Evolutionary conservation across 1,140 invertebrate genomes (phyloP).

Genomic region (Anoplophora glabripennis): DNA sequence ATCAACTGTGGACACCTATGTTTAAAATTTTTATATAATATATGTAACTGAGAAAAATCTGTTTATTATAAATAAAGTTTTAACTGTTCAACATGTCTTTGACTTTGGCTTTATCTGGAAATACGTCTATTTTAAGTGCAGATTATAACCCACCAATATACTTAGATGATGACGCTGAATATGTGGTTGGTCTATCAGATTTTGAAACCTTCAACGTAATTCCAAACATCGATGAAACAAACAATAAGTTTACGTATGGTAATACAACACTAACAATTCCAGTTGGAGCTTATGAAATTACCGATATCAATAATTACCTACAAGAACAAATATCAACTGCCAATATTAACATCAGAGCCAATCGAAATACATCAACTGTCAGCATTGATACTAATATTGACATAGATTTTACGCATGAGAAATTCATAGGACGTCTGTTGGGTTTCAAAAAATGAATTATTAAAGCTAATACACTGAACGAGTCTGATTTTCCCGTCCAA

Average conservation of each 20-base stretch:
- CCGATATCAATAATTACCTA: not conserved
- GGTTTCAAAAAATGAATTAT: not conserved
- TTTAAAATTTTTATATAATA: constrained; percentile 34
- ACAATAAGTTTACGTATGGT: constrained; percentile 3
- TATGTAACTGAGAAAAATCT: not conserved
- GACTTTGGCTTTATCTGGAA: not conserved
- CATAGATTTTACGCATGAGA: not conserved
- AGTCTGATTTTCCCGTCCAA: not conserved
- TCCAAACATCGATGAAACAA: constrained; percentile 9
- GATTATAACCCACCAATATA: constrained; percentile 2
- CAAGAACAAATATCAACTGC: too few relatives aligned
- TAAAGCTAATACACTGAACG: not conserved
- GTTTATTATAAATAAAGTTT: not conserved
- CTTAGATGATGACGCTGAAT: constrained; percentile 11
- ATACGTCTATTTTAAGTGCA: constrained; percentile 5
- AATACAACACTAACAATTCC: constrained; percentile 5
- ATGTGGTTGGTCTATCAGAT: constrained; percentile 15
- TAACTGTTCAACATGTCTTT: constrained; percentile 7
- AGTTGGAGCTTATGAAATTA: constrained; percentile 4
- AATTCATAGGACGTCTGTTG: not conserved
- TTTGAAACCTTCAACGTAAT: constrained; percentile 23
- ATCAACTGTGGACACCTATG: constrained; percentile 34
- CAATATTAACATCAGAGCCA: too few relatives aligned
- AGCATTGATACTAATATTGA: too few relatives aligned
- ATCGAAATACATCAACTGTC: too few relatives aligned